A percentile compares a stretch with the other conserved stretches of the same genome.
phyloP scores from a whole-genome alignment of 2,113 vertebrate species.

The Aix galericulata region DNA sequence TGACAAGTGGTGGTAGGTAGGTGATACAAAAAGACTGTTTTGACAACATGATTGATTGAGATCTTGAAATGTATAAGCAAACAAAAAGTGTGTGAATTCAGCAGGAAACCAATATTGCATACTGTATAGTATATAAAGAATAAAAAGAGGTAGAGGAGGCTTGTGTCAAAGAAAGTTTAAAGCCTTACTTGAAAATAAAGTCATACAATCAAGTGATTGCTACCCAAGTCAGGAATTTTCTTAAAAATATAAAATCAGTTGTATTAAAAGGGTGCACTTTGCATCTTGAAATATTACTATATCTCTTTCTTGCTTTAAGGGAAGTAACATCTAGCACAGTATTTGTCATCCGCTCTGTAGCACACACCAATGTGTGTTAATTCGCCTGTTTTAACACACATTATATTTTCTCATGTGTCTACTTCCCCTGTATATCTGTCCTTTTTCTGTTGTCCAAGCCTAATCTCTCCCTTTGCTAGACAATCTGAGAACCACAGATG shows the following conservation, averaged over 20 bases:
- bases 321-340: neutral
- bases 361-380: neutral
- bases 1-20: slow-evolving; percentile 55
- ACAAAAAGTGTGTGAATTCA: slow-evolving; percentile 54
- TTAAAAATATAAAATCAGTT: neutral
- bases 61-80: slow-evolving; percentile 54
- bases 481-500: neutral
- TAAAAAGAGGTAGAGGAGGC: neutral
- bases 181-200: neutral
- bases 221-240: neutral
- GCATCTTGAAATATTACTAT: neutral
- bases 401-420: neutral
- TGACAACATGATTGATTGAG: slow-evolving; percentile 66
- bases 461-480: neutral
- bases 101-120: slow-evolving; percentile 6
- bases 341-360: neutral
- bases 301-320: accelerated
- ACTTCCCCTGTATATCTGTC: neutral
- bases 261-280: neutral
- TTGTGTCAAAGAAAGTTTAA: neutral
- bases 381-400: neutral
- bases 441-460: neutral
- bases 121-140: neutral
- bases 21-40: slow-evolving; percentile 68
- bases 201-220: neutral